Evolutionary conservation across 2,888 invertebrate species (phyloP), one percentile per base, ranked within the genome.

Genomic region (Loripinus fragilis): DNA sequence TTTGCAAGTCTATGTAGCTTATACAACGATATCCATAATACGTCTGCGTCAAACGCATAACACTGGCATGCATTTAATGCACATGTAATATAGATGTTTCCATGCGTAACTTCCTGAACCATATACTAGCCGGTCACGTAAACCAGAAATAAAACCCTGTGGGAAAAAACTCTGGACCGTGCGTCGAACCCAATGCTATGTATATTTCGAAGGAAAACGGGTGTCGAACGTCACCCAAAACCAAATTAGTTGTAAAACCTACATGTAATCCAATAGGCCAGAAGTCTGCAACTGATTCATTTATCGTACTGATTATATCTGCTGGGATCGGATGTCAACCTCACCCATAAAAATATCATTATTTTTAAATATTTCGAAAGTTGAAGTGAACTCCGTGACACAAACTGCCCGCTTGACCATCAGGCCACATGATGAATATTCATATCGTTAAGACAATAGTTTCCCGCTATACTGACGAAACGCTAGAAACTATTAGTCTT

Each of bases 401-500:
- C 23, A 52, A 17, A 5, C 52, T 52, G 52, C 12, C 52, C 52
- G 25, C 25, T 52, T 52, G 25, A 52, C 52, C 25, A 52, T 5
- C 23, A 7, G 10, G 12, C 23, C 52, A 25, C 5, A 52, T 52
- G 52, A 52, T 52, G 23, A 52, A 52, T 52, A 52, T 52, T 52
- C 52, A 52, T 52, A 52, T 25, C 52, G 25, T 52, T 52, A 52
- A 52, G 52, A 52, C 25, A 52, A 52, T 25, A 52, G 52, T 52
- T 52, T 52, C 52, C 25, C 52, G 52, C 52, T 52, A 52, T 52
- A 52, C 52, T 52, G 25, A 23, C 52, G 52, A 52, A 52, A 52
- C 52, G 52, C 52, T 23, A 52, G 52, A 52, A 52, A 52, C 52
- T 52, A 52, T 52, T 52, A 52, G 52, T 52, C 52, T 52, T 52